phyloP scores from a whole-genome alignment of 92 coral and sea anemone species.

The Bergia puertoricense region DNA sequence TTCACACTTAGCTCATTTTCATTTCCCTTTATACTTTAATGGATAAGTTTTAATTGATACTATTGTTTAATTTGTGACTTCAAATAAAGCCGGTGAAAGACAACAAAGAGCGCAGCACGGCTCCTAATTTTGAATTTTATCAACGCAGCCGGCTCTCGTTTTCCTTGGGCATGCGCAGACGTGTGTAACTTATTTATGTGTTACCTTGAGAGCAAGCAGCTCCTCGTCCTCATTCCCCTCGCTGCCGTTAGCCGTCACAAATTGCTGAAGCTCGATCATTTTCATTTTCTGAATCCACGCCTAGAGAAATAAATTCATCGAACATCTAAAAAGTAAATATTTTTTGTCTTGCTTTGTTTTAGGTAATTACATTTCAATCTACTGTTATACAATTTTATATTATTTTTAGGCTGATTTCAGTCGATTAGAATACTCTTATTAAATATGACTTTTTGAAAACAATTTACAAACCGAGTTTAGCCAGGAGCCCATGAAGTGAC shows the following conservation, averaged over 20 bases:
- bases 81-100: too few species aligned
- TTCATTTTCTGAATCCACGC: slow-evolving; percentile 25
- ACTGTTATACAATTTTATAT: too few species aligned
- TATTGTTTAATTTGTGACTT: neutral
- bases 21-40: too few species aligned
- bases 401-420: too few species aligned
- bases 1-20: too few species aligned
- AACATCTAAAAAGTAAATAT: neutral
- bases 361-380: too few species aligned
- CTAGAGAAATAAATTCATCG: slow-evolving; percentile 4
- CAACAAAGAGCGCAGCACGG: too few species aligned
- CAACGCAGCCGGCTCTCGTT: neutral
- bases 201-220: slow-evolving; percentile 22
- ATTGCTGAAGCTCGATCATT: slow-evolving; percentile 15
- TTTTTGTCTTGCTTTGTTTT: neutral
- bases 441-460: too few species aligned
- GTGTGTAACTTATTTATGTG: neutral
- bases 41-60: neutral
- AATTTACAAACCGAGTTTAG: too few species aligned
- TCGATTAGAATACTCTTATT: too few species aligned
- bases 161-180: neutral
- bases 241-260: neutral
- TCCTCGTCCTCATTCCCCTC: slow-evolving; percentile 35
- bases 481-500: too few species aligned
- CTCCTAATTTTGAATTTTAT: neutral